phyloP scores from a whole-genome alignment of 64 coral and sea anemone species.

The Astreopora myriophthalma region DNA sequence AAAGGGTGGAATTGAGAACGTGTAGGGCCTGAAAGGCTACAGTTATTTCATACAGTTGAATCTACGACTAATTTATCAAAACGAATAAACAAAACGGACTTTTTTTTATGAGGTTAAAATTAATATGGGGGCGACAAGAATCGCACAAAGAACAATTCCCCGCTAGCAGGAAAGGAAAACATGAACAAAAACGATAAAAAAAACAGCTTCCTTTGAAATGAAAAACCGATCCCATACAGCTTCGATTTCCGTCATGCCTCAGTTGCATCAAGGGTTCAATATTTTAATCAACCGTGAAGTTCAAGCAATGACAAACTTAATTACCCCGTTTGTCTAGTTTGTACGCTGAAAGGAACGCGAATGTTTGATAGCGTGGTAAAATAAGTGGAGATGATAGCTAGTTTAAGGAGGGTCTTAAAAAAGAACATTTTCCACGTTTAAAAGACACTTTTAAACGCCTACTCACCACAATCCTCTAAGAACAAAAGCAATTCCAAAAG shows the following conservation, averaged over 20 bases:
- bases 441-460: not conserved
- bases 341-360: not conserved
- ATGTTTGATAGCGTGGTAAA: not conserved
- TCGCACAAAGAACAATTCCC: not conserved
- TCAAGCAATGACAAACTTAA: not conserved
- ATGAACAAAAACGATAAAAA: too few relatives aligned
- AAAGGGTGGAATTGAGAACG: too few relatives aligned
- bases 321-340: slow-evolving; percentile 3
- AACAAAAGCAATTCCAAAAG: slow-evolving; percentile 94
- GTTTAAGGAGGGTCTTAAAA: not conserved
- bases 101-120: not conserved
- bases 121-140: not conserved
- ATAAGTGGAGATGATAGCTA: not conserved
- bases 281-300: not conserved
- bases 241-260: not conserved
- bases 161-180: too few relatives aligned
- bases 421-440: not conserved
- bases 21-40: too few relatives aligned
- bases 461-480: slow-evolving; percentile 95
- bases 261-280: not conserved
- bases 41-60: too few relatives aligned
- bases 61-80: too few relatives aligned
- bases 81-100: too few relatives aligned
- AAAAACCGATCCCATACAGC: not conserved
- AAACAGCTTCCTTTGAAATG: not conserved